Percentiles rank a stretch among this genome's conserved stretches.
Conservation (phyloP, 2,113 vertebrate species). For the Cynopterus brachyotis region DNA sequence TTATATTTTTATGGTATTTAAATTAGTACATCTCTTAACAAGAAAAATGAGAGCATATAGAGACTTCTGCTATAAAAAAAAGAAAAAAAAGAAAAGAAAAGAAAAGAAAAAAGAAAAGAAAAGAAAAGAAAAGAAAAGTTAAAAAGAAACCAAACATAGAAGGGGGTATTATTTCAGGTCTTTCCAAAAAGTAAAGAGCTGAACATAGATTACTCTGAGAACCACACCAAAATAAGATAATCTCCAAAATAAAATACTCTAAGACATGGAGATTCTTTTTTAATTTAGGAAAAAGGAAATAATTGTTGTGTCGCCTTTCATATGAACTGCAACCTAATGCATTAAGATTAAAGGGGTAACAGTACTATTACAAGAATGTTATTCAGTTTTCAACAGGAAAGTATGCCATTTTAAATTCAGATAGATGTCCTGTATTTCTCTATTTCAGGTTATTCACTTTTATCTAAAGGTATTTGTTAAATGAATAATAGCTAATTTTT, state of each 20-base stretch:
- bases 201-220: neutral
- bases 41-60: neutral
- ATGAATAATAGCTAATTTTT: neutral
- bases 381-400: neutral
- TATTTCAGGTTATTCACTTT: neutral
- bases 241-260: neutral
- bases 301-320: neutral
- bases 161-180: neutral
- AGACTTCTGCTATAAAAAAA: neutral
- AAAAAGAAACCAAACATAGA: neutral
- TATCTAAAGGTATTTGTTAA: neutral
- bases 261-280: neutral
- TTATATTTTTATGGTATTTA: slow-evolving; percentile 45
- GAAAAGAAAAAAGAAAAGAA: no score
- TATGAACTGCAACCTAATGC: neutral
- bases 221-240: neutral
- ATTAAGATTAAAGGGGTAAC: neutral
- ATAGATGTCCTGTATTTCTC: neutral
- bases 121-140: no score
- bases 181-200: neutral
- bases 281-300: neutral
- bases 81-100: no score
- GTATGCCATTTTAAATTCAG: neutral
- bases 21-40: slow-evolving; percentile 49
- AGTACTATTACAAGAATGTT: neutral